These are phyloP conservation scores for Amphiprion percula DNA, from an alignment of 2,113 vertebrate species.

Conservation along the genomic window DNA sequence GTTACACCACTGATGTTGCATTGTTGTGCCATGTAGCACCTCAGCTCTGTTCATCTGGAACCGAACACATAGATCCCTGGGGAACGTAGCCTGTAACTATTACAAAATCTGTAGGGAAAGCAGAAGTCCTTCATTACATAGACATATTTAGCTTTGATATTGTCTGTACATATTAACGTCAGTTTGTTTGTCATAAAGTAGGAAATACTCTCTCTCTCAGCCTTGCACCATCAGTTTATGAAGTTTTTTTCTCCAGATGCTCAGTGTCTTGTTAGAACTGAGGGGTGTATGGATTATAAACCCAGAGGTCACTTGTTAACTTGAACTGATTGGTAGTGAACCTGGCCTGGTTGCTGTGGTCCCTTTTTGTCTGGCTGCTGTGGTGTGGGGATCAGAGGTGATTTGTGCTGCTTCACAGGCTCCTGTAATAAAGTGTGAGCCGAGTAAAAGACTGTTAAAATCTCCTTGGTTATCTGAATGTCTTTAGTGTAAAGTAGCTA, in stretches of 20 bases:
- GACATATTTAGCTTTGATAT: no score
- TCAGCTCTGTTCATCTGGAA: no score
- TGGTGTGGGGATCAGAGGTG: constrained; percentile 21
- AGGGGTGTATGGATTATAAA: constrained; percentile 4
- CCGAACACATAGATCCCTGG: no score
- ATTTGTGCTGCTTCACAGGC: constrained; percentile 34
- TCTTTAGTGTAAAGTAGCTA: constrained; percentile 4
- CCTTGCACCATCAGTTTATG: no score
- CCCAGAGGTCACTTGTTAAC: constrained; percentile 4
- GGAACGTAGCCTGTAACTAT: no score
- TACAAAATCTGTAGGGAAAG: no score
- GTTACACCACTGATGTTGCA: no score
- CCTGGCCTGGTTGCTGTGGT: neutral
- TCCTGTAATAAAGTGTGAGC: constrained; percentile 23
- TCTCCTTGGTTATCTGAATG: neutral
- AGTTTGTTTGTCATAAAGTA: no score
- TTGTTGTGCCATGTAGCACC: no score
- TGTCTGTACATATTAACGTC: no score
- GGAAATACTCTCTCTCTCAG: no score
- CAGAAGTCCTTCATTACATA: no score
- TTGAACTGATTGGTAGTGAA: neutral
- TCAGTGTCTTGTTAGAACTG: constrained; percentile 22
- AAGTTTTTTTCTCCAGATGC: neutral
- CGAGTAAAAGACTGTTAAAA: neutral
- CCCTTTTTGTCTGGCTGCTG: constrained; percentile 3